phyloP scores from a whole-genome alignment of 2,797 vertebrate species.

The Benthosema pterotum region DNA sequence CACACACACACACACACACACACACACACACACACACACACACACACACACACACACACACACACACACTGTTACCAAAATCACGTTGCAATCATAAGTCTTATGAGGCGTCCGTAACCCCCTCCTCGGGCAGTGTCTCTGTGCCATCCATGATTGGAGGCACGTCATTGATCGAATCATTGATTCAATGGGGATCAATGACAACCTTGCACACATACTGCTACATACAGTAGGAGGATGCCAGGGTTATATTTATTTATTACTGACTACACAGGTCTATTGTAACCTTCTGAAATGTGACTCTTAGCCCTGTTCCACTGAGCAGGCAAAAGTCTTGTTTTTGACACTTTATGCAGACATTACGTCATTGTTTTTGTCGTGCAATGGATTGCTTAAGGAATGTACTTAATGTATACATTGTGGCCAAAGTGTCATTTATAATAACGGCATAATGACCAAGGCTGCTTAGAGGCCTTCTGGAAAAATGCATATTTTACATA shows the following conservation, averaged over 20 bases:
- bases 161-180: no score
- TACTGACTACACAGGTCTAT: constrained; percentile 52
- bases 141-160: constrained; percentile 34
- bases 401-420: constrained; percentile 62
- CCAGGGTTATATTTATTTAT: constrained; percentile 61
- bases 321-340: constrained; percentile 49
- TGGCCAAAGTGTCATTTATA: constrained; percentile 56
- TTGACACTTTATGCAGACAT: constrained; percentile 61
- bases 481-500: constrained; percentile 72
- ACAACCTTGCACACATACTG: constrained; percentile 31
- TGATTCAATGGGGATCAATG: no score
- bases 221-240: constrained; percentile 36
- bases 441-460: constrained; percentile 47
- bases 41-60: no score
- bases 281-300: constrained; percentile 42
- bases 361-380: constrained; percentile 44
- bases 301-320: constrained; percentile 53
- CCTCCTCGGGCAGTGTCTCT: constrained; percentile 46
- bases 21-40: no score
- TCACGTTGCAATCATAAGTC: constrained; percentile 76
- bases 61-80: no score
- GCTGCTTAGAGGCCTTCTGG: constrained; percentile 55
- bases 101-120: constrained; percentile 63
- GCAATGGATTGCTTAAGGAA: constrained; percentile 61
- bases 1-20: no score